A percentile compares a stretch with the other conserved stretches of the same genome.
Conservation (phyloP, 2,113 vertebrate genomes). For the Caretta caretta region DNA sequence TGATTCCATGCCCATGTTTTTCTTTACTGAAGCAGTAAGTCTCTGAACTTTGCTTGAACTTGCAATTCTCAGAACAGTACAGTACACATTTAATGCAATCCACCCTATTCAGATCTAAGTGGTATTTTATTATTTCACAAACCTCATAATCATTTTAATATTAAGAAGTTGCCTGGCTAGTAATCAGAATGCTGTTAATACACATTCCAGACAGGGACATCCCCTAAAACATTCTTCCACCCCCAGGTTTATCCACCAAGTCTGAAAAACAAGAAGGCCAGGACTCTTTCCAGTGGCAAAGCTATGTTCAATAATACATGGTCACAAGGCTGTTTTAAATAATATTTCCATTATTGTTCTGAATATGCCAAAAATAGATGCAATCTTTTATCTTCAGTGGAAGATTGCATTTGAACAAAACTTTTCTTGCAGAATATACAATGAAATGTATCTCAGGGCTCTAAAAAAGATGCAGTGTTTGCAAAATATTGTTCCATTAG, state of each 20-base stretch:
- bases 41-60: constrained; percentile 78
- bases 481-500: constrained; percentile 10
- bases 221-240: not conserved
- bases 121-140: constrained; percentile 70
- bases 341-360: not conserved
- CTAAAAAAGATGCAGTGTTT: constrained; percentile 37
- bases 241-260: not conserved
- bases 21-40: constrained; percentile 41
- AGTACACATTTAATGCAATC: constrained; percentile 60
- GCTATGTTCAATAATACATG: constrained; percentile 21
- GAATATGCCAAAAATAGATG: not conserved
- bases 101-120: constrained; percentile 62
- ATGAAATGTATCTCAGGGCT: not conserved
- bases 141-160: constrained; percentile 67
- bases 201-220: not conserved
- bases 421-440: constrained; percentile 28
- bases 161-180: constrained; percentile 25
- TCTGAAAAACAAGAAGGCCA: not conserved
- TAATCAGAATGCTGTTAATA: constrained; percentile 49
- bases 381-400: not conserved
- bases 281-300: not conserved
- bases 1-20: constrained; percentile 41
- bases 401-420: constrained; percentile 16
- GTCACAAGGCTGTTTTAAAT: not conserved
- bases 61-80: constrained; percentile 13